A percentile compares a stretch with the other conserved stretches of the same genome.
These are phyloP conservation scores for Yponomeuta plumbellus DNA, from an alignment of 2,888 invertebrate species.

Conservation along the genomic window DNA sequence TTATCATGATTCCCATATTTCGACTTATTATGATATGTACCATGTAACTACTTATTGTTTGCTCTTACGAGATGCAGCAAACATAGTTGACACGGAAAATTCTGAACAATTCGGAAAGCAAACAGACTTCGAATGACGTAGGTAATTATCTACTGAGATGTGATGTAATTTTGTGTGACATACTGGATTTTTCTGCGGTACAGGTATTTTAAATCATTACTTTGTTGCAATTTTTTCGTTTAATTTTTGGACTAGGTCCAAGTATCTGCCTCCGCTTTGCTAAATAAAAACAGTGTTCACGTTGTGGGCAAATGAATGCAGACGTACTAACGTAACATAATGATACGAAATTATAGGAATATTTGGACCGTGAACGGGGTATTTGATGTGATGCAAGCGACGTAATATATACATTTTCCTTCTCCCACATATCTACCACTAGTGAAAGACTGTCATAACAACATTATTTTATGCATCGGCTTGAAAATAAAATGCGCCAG, in stretches of 20 bases:
- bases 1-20: no score
- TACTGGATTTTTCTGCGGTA: no score
- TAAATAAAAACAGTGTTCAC: not conserved
- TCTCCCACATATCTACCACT: not conserved
- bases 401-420: not conserved
- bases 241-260: no score
- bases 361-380: not conserved
- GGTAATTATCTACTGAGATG: not conserved
- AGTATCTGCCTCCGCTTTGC: no score
- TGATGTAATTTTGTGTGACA: not conserved
- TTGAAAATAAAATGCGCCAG: not conserved
- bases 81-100: not conserved
- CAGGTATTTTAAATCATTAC: no score
- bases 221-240: no score
- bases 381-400: not conserved
- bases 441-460: not conserved
- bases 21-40: no score
- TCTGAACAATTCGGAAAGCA: not conserved
- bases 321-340: not conserved
- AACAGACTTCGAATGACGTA: not conserved
- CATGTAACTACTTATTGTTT: not conserved
- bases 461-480: not conserved
- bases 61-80: not conserved
- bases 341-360: not conserved
- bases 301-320: not conserved